These are phyloP conservation scores for Pholis gunnellus DNA, from an alignment of 2,113 vertebrate genomes.

Conservation along the genomic window DNA sequence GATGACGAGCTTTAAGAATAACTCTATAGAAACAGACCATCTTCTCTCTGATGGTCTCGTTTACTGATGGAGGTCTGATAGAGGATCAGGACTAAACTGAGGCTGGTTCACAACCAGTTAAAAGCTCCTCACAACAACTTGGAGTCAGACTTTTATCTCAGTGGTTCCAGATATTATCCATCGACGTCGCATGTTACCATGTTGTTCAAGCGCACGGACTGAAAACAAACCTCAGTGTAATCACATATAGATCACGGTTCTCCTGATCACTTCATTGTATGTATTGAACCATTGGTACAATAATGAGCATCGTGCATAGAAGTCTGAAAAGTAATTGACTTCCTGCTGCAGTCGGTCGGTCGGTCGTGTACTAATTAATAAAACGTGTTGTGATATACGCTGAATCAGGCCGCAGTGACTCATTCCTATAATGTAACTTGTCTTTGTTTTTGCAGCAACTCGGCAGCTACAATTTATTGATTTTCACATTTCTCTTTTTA, in stretches of 20 bases:
- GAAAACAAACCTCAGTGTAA: too few relatives aligned
- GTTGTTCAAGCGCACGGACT: neutral
- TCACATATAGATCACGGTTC: neutral
- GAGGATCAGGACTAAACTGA: neutral
- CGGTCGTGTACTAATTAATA: neutral
- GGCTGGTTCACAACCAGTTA: neutral
- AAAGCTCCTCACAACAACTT: neutral
- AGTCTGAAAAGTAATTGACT: neutral
- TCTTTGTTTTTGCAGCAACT: constrained; percentile 5
- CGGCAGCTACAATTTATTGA: neutral
- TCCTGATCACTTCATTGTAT: neutral
- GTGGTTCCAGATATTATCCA: neutral
- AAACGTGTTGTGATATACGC: constrained; percentile 11
- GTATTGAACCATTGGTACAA: neutral
- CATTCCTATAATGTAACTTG: neutral
- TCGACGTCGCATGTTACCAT: neutral
- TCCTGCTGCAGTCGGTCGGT: neutral
- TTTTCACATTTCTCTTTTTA: constrained; percentile 5
- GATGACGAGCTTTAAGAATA: too few relatives aligned
- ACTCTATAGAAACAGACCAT: too few relatives aligned
- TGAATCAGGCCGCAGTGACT: constrained; percentile 12
- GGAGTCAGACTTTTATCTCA: constrained; percentile 6
- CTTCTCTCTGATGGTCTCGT: too few relatives aligned
- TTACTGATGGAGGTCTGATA: neutral
- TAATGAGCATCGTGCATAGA: neutral